These are phyloP conservation scores for Cryptomyrus ogoouensis DNA, from an alignment of 2,113 vertebrate genomes.

Conservation along the genomic window DNA sequence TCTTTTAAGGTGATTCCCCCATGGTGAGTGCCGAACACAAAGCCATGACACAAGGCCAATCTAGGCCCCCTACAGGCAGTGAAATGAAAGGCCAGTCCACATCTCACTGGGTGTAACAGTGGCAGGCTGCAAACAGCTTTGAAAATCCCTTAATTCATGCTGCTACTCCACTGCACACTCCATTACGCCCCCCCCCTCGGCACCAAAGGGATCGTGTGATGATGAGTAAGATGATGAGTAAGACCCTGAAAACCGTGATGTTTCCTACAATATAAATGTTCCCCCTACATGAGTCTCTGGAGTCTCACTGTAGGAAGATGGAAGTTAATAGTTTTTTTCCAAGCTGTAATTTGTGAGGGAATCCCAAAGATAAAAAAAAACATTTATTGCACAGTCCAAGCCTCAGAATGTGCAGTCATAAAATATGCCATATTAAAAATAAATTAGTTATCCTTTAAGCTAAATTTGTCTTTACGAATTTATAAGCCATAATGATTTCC, in stretches of 20 bases:
- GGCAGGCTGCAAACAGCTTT: background rate
- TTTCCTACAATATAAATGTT: background rate
- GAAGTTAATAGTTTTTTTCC: background rate
- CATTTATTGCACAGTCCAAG: background rate
- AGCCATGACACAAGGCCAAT: background rate
- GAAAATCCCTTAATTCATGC: background rate
- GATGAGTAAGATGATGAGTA: background rate
- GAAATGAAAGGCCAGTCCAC: background rate
- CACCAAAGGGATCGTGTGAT: background rate
- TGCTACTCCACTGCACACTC: background rate
- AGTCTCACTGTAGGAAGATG: conserved; percentile 1
- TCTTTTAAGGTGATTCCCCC: background rate
- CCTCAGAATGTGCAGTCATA: conserved; percentile 4
- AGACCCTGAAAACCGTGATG: background rate
- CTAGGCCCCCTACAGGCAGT: background rate
- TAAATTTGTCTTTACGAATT: background rate
- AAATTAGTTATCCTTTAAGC: background rate
- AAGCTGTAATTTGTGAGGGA: background rate
- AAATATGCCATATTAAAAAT: background rate
- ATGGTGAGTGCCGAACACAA: background rate
- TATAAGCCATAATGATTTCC: background rate
- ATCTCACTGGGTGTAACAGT: background rate
- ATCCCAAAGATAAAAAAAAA: background rate
- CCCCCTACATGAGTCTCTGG: background rate
- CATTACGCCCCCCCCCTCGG: background rate